Percentiles rank a stretch among this genome's conserved stretches.
phyloP scores from a whole-genome alignment of 1,140 invertebrate species.

The Macrosteles quadrilineatus region DNA sequence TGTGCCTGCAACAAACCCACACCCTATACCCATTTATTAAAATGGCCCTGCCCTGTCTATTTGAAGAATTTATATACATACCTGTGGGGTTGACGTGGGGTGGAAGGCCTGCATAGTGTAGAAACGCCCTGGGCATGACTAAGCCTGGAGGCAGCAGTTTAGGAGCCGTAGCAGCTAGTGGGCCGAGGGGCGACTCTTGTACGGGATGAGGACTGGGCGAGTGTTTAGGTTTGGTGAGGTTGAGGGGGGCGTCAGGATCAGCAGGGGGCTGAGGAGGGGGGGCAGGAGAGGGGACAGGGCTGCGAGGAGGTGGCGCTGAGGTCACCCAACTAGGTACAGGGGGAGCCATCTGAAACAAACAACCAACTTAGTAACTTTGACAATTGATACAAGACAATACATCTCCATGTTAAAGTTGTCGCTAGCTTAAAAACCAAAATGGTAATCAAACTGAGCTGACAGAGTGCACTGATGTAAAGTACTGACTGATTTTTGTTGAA shows the following conservation, averaged over 20 bases:
- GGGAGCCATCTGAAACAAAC: constrained; percentile 1
- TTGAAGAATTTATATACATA: too few species aligned
- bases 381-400: too few species aligned
- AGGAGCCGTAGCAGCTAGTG: constrained; percentile 60
- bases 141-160: constrained; percentile 58
- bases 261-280: constrained; percentile 52
- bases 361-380: neutral
- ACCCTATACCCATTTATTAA: too few species aligned
- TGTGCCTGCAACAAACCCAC: too few species aligned
- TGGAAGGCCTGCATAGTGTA: constrained; percentile 61
- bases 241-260: constrained; percentile 80
- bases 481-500: too few species aligned
- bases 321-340: constrained; percentile 36
- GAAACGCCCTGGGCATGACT: constrained; percentile 59
- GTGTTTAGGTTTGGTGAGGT: constrained; percentile 83
- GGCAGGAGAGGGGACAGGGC: constrained; percentile 43
- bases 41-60: too few species aligned
- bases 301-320: constrained; percentile 16
- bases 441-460: too few species aligned
- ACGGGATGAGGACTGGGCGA: constrained; percentile 40
- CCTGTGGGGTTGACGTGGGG: constrained; percentile 51
- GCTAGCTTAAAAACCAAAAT: too few species aligned
- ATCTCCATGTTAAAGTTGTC: too few species aligned
- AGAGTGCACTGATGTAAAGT: too few species aligned
- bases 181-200: constrained; percentile 49